A percentile compares a stretch with the other conserved stretches of the same genome.
These are phyloP conservation scores for Hipparchia sbordonii DNA, from an alignment of 2,888 invertebrate species.

Conservation along the genomic window DNA sequence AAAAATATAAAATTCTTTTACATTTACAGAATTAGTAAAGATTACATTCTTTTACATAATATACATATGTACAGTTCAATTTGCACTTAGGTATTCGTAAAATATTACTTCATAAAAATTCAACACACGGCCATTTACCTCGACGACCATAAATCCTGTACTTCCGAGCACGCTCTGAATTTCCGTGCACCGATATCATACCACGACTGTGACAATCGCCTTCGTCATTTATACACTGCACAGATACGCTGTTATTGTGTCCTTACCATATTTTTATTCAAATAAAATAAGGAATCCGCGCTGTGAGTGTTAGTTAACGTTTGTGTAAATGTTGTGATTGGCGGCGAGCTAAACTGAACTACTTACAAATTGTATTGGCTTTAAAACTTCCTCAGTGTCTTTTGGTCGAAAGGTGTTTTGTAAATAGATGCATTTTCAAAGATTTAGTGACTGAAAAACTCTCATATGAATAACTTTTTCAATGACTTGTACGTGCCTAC, in stretches of 20 bases:
- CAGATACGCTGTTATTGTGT: conserved; percentile 9
- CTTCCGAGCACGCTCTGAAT: conserved; percentile 25
- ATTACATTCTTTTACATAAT: conserved; percentile 9
- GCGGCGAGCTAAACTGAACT: too few species aligned
- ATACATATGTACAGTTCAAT: not conserved
- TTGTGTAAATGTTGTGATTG: too few species aligned
- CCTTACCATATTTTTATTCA: not conserved
- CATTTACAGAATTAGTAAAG: not conserved
- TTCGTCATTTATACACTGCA: conserved; percentile 21
- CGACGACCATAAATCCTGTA: conserved; percentile 22
- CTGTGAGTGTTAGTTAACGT: not conserved
- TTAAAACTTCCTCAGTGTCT: too few species aligned
- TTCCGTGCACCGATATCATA: conserved; percentile 24
- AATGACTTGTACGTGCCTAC: too few species aligned
- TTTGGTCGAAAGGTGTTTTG: too few species aligned
- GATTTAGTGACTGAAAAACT: too few species aligned
- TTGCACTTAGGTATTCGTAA: conserved; percentile 23
- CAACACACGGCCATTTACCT: conserved; percentile 26
- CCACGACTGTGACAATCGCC: conserved; percentile 26
- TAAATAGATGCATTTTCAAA: too few species aligned
- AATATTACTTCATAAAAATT: conserved; percentile 27
- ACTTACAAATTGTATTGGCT: too few species aligned
- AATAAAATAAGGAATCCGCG: not conserved
- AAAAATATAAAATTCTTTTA: not conserved
- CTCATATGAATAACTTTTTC: too few species aligned